Conservation (phyloP, 1,140 invertebrate genomes). For the Lamellibrachia luymesi region DNA sequence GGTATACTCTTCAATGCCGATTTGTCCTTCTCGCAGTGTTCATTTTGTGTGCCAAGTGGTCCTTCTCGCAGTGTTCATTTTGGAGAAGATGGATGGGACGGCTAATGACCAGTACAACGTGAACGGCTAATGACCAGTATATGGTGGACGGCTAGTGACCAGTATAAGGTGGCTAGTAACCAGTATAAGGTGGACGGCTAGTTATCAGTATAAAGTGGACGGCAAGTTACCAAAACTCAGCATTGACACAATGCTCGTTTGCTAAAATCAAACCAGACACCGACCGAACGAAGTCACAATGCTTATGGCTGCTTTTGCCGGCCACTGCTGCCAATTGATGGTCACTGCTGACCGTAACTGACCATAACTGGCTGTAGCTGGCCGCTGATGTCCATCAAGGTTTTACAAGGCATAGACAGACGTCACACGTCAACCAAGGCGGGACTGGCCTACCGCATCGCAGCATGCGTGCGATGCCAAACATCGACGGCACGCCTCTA, state of each 20-base stretch:
- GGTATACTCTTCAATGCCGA: no score
- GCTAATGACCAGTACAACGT: no score
- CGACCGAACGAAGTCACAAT: not conserved
- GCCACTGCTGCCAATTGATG: not conserved
- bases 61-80: not conserved
- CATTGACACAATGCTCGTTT: not conserved
- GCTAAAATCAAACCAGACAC: no score
- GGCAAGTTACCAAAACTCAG: no score
- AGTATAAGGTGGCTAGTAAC: no score
- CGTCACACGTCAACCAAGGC: not conserved
- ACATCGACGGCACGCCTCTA: not conserved
- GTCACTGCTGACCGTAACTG: not conserved
- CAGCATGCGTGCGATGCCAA: not conserved
- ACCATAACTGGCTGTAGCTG: not conserved
- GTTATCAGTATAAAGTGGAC: no score
- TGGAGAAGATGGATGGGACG: not conserved
- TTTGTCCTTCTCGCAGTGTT: no score
- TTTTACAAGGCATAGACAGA: not conserved
- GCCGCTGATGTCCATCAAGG: not conserved
- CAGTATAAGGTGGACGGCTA: no score
- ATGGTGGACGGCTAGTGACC: no score
- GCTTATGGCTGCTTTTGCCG: not conserved
- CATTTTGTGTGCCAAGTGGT: no score
- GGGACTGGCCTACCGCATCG: not conserved
- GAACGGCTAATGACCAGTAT: no score